A percentile compares a stretch with the other conserved stretches of the same genome.
Conservation (phyloP, 2,888 invertebrate genomes). For the Orthosia gracilis region DNA sequence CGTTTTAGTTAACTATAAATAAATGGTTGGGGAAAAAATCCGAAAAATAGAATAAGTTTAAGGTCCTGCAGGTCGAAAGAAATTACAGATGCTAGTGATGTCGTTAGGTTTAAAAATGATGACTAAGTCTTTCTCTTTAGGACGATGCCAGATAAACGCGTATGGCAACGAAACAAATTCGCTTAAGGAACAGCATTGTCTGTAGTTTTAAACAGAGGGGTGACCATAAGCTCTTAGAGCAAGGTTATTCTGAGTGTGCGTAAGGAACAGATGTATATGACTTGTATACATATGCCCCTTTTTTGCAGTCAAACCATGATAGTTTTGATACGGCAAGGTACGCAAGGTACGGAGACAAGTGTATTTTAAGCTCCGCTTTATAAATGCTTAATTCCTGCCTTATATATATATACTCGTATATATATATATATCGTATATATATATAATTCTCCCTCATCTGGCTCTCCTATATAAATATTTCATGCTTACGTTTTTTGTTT, state of each 20-base stretch:
- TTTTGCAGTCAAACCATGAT: too few relatives aligned
- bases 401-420: too few relatives aligned
- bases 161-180: neutral
- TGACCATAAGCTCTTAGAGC: too few relatives aligned
- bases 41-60: too few relatives aligned
- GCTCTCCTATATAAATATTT: slow-evolving; percentile 45
- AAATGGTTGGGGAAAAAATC: neutral
- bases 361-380: neutral
- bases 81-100: neutral
- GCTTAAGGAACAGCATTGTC: neutral
- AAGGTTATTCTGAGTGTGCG: too few relatives aligned
- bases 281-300: too few relatives aligned
- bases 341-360: too few relatives aligned
- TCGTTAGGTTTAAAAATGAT: too few relatives aligned
- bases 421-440: neutral
- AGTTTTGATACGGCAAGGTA: too few relatives aligned
- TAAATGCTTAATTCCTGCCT: slow-evolving; percentile 22
- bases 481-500: slow-evolving; percentile 61
- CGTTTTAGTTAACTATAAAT: too few relatives aligned
- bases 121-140: neutral
- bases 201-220: neutral
- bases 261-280: too few relatives aligned
- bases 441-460: slow-evolving; percentile 16
- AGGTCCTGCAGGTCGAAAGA: neutral
- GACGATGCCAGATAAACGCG: too few relatives aligned